Conservation (phyloP, 2,888 invertebrate species). For the Tachina grossa region DNA sequence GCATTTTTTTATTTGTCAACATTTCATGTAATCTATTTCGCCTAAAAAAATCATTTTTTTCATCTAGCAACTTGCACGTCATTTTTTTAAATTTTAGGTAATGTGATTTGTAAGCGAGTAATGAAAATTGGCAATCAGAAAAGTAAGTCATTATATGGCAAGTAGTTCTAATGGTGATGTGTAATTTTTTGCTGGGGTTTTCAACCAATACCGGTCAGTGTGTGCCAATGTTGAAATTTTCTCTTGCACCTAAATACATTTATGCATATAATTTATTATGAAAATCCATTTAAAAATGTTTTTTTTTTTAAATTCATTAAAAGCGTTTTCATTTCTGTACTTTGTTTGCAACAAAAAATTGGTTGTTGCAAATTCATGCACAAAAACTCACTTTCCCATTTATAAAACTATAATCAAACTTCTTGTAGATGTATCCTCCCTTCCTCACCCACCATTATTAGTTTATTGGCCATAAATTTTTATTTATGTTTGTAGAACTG, state of each 20-base stretch:
- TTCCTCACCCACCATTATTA: slow-evolving; percentile 33
- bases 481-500: slow-evolving; percentile 61
- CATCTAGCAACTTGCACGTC: too few species aligned
- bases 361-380: slow-evolving; percentile 38
- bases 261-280: slow-evolving; percentile 62
- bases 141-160: too few species aligned
- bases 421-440: slow-evolving; percentile 9
- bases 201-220: background rate
- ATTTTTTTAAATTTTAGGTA: too few species aligned
- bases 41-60: too few species aligned
- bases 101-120: too few species aligned
- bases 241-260: background rate
- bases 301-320: slow-evolving; percentile 49
- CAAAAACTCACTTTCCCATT: background rate
- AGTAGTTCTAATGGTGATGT: too few species aligned
- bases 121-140: too few species aligned
- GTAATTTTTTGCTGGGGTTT: too few species aligned
- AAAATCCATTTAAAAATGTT: slow-evolving; percentile 65
- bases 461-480: slow-evolving; percentile 63
- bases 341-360: slow-evolving; percentile 44
- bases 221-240: background rate
- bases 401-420: background rate
- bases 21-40: too few species aligned
- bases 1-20: too few species aligned
- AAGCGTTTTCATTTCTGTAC: slow-evolving; percentile 42